Percentiles rank a stretch among this genome's conserved stretches.
phyloP scores from a whole-genome alignment of 2,113 vertebrate species.

The Corapipo altera region DNA sequence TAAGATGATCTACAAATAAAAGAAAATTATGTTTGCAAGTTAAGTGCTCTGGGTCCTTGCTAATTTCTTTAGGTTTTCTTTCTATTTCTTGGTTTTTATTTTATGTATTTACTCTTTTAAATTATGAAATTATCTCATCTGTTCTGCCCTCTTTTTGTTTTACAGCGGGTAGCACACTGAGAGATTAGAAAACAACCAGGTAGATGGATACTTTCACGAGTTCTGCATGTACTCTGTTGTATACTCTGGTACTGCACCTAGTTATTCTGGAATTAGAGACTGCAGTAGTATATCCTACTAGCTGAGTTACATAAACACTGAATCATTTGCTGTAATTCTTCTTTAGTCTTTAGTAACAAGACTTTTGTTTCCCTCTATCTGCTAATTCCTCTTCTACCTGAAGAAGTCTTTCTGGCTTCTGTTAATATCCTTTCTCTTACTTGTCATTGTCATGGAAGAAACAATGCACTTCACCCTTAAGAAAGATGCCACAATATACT shows the following conservation, averaged over 20 bases:
- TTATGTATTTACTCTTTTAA: not conserved
- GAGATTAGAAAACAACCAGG: not conserved
- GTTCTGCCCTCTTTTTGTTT: not conserved
- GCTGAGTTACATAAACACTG: not conserved
- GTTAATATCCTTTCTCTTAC: not conserved
- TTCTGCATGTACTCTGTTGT: not conserved
- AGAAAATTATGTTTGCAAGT: not conserved
- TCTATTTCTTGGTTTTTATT: not conserved
- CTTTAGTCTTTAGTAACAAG: not conserved
- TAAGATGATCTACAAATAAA: not conserved
- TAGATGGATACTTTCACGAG: not conserved
- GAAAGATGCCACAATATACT: not conserved
- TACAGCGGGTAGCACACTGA: not conserved
- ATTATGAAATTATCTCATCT: not conserved
- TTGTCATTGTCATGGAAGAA: not conserved
- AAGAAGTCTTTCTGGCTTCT: not conserved
- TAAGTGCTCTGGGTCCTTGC: not conserved
- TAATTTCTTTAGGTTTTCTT: not conserved
- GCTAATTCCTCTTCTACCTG: not conserved
- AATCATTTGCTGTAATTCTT: not conserved
- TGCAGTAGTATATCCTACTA: not conserved
- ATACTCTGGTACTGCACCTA: not conserved
- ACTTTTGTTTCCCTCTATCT: not conserved
- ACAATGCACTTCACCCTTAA: not conserved
- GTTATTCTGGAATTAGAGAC: not conserved